Conservation (phyloP, 2,113 vertebrate species). For the Rallus limicola region DNA sequence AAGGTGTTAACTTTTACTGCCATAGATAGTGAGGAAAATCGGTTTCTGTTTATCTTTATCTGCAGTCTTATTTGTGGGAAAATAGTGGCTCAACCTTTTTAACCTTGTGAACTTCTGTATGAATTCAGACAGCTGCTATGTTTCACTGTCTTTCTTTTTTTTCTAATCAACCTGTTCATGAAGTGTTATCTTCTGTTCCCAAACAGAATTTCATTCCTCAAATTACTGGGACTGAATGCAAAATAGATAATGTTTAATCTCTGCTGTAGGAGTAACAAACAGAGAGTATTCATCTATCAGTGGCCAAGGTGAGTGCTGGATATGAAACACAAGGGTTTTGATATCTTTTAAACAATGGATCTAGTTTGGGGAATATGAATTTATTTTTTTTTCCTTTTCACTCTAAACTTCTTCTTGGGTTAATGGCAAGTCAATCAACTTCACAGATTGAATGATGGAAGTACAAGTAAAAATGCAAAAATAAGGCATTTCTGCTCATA, state of each 20-base stretch:
- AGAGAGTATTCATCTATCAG: not conserved
- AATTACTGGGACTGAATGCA: not conserved
- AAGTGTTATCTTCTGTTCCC: constrained; percentile 15
- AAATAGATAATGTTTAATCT: constrained; percentile 24
- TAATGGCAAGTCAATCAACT: not conserved
- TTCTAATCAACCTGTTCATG: not conserved
- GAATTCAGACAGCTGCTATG: not conserved
- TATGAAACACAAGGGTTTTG: not conserved
- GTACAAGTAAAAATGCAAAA: not conserved
- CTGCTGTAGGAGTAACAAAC: not conserved
- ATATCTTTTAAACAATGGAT: not conserved
- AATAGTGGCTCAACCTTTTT: constrained; percentile 35
- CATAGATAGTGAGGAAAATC: constrained; percentile 38
- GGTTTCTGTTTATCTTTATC: constrained; percentile 60
- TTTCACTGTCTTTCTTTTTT: constrained; percentile 17
- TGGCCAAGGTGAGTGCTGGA: not conserved
- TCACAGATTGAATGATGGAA: not conserved
- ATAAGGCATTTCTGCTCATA: not conserved
- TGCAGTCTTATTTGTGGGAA: constrained; percentile 38
- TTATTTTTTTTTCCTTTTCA: not conserved
- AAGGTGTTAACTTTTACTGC: not conserved
- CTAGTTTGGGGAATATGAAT: not conserved
- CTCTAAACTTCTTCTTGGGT: not conserved
- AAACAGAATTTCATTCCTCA: constrained; percentile 3
- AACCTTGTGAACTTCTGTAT: constrained; percentile 21